These are phyloP conservation scores for Bombus vancouverensis DNA, from an alignment of 1,140 invertebrate species.

Conservation along the genomic window DNA sequence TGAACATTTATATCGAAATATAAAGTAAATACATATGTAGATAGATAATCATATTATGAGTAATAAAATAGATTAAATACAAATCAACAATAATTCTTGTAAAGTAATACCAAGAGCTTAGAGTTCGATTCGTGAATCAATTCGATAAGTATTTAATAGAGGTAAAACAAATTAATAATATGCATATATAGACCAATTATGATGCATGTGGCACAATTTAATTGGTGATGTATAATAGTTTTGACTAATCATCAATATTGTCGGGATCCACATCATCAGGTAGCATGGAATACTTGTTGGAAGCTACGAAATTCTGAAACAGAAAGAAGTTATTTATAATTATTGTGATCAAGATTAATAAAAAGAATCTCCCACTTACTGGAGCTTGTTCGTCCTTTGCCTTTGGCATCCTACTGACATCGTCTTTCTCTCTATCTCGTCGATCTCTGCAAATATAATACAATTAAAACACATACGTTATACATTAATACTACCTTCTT, in stretches of 20 bases:
- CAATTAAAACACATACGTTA: conserved; percentile 1
- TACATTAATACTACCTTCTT: not conserved
- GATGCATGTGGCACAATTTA: conserved; percentile 78
- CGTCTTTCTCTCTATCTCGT: conserved; percentile 77
- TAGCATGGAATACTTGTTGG: conserved; percentile 84
- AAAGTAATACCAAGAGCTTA: conserved; percentile 59
- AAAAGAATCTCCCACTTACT: conserved; percentile 76
- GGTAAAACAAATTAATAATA: conserved; percentile 75
- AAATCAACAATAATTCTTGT: conserved; percentile 78
- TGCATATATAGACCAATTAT: conserved; percentile 73
- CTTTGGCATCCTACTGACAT: conserved; percentile 83
- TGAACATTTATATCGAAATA: conserved; percentile 49
- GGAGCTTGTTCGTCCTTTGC: conserved; percentile 85
- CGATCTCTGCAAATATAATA: conserved; percentile 68
- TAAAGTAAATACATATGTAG: conserved; percentile 64
- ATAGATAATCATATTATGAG: conserved; percentile 76
- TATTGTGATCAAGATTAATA: not conserved
- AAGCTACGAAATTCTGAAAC: conserved; percentile 85
- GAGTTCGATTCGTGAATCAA: conserved; percentile 53
- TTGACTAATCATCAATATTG: conserved; percentile 77
- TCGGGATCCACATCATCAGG: conserved; percentile 79
- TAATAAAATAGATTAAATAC: conserved; percentile 82
- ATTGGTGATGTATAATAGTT: conserved; percentile 69
- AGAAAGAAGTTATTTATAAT: conserved; percentile 45
- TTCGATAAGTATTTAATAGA: conserved; percentile 72